Evolutionary conservation across 2,888 invertebrate genomes (phyloP).

Genomic region (Epistrophe grossulariae): DNA sequence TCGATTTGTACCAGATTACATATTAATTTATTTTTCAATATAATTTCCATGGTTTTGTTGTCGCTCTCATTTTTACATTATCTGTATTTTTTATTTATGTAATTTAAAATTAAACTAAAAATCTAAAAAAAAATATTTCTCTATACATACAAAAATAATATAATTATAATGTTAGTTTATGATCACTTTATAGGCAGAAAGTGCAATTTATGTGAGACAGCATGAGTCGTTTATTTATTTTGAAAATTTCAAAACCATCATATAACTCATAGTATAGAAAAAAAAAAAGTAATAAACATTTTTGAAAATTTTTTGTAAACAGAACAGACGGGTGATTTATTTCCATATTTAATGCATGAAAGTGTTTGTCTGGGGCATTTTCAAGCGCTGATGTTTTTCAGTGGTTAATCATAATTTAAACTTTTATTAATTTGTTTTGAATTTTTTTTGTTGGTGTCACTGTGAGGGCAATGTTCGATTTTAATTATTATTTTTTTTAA

Average conservation of each 20-base stretch:
- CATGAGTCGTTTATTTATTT: slow-evolving; percentile 28
- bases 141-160: neutral
- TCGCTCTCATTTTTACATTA: slow-evolving; percentile 71
- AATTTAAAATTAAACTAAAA: slow-evolving; percentile 62
- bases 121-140: slow-evolving; percentile 29
- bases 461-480: slow-evolving; percentile 15
- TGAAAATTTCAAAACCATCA: slow-evolving; percentile 35
- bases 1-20: slow-evolving; percentile 27
- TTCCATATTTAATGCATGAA: slow-evolving; percentile 31
- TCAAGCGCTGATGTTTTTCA: neutral
- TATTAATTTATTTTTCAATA: slow-evolving; percentile 5
- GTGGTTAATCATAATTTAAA: slow-evolving; percentile 10
- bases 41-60: slow-evolving; percentile 28
- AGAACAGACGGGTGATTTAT: slow-evolving; percentile 31
- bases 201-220: slow-evolving; percentile 38
- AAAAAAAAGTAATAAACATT: slow-evolving; percentile 52
- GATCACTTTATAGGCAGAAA: slow-evolving; percentile 15
- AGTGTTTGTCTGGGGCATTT: slow-evolving; percentile 29
- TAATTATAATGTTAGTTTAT: slow-evolving; percentile 30
- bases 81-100: slow-evolving; percentile 63
- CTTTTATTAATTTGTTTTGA: slow-evolving; percentile 19
- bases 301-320: slow-evolving; percentile 46
- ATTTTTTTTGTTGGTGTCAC: neutral
- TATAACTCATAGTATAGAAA: slow-evolving; percentile 47
- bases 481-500: neutral